A percentile compares a stretch with the other conserved stretches of the same genome.
Conservation (phyloP, 2,113 vertebrate species). For the Sylvilagus bachmani region DNA sequence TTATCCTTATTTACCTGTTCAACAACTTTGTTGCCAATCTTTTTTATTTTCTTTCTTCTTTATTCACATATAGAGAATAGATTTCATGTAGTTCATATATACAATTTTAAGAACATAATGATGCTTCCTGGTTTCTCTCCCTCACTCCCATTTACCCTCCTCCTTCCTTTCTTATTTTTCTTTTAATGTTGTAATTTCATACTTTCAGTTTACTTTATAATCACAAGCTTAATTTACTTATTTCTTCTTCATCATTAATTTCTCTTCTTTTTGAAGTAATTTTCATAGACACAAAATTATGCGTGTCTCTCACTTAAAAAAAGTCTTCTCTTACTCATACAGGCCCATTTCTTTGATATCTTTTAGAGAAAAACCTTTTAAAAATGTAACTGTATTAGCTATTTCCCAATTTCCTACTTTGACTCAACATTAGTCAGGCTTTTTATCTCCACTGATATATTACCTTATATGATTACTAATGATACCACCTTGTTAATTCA, state of each 20-base stretch:
- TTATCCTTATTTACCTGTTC: neutral
- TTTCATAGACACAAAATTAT: neutral
- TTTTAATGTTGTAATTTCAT: too few relatives aligned
- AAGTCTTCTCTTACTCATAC: neutral
- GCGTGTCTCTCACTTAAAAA: neutral
- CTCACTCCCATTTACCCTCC: too few relatives aligned
- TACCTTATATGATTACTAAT: neutral
- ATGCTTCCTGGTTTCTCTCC: too few relatives aligned
- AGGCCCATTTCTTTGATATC: neutral
- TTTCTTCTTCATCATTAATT: neutral
- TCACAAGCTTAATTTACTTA: neutral
- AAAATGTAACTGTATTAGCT: neutral
- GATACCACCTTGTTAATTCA: neutral
- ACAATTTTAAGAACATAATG: too few relatives aligned
- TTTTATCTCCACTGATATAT: neutral
- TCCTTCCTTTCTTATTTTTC: too few relatives aligned
- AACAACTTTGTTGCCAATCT: neutral
- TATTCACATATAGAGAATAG: too few relatives aligned
- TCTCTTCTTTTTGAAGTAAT: neutral
- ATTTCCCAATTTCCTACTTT: neutral
- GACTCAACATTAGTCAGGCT: neutral
- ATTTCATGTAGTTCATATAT: too few relatives aligned
- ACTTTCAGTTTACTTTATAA: too few relatives aligned
- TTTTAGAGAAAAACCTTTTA: neutral
- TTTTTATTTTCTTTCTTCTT: too few relatives aligned